Conservation (phyloP, 2,113 vertebrate species). For the Aplodontia rufa region DNA sequence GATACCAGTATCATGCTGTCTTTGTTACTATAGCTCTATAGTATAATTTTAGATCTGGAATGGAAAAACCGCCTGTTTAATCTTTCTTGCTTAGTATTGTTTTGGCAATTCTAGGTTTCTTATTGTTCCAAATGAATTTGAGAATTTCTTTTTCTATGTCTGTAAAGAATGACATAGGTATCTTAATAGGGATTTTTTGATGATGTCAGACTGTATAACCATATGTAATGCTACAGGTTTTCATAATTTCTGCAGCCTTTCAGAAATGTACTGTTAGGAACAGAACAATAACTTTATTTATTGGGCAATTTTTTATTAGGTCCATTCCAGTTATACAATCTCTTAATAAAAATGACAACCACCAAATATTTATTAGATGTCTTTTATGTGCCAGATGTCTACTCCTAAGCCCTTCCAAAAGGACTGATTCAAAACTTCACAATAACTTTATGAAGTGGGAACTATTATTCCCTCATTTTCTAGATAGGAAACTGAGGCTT, state of each 20-base stretch:
- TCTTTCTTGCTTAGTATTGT: too few relatives aligned
- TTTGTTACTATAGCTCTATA: too few relatives aligned
- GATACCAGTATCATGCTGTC: too few relatives aligned
- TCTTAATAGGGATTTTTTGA: neutral
- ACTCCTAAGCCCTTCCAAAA: neutral
- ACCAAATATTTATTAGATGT: neutral
- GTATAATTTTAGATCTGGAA: too few relatives aligned
- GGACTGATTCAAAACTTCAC: conserved; percentile 6
- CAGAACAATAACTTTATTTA: neutral
- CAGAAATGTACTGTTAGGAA: neutral
- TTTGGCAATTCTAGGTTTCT: too few relatives aligned
- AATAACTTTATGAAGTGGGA: neutral
- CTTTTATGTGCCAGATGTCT: neutral
- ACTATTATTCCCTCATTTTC: neutral
- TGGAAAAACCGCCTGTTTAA: too few relatives aligned
- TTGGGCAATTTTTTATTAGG: neutral
- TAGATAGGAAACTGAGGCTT: neutral
- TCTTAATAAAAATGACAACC: neutral
- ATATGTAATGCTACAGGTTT: neutral
- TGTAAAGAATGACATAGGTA: too few relatives aligned
- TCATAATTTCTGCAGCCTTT: neutral
- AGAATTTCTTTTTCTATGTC: too few relatives aligned
- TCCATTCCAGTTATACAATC: neutral
- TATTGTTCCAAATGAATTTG: too few relatives aligned
- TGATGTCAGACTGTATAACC: neutral